A percentile compares a stretch with the other conserved stretches of the same genome.
These are phyloP conservation scores for Spermophilus dauricus DNA, from an alignment of 2,113 vertebrate genomes.

Conservation along the genomic window DNA sequence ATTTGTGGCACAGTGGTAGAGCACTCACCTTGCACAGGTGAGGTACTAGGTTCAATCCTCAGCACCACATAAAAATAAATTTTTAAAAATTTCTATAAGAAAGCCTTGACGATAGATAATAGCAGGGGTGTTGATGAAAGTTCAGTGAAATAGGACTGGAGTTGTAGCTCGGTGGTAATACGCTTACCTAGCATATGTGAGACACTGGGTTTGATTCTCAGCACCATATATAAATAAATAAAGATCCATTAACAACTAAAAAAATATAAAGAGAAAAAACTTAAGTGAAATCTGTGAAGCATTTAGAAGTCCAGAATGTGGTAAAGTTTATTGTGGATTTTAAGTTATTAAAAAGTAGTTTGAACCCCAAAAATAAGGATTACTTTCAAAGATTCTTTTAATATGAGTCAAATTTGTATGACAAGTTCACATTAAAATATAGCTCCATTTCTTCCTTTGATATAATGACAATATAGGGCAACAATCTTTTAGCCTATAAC, in stretches of 20 bases:
- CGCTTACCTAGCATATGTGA: too few species aligned
- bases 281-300: background rate
- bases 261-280: too few species aligned
- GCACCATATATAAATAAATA: too few species aligned
- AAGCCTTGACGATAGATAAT: background rate
- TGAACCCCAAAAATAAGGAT: background rate
- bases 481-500: background rate
- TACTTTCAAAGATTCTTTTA: slow-evolving; percentile 5
- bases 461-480: background rate
- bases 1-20: too few species aligned
- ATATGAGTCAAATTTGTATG: background rate
- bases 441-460: background rate
- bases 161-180: too few species aligned
- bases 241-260: too few species aligned
- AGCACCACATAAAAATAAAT: too few species aligned
- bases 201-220: too few species aligned
- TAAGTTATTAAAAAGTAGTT: background rate
- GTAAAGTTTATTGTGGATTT: slow-evolving; percentile 6
- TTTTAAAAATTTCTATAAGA: background rate
- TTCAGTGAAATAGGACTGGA: background rate
- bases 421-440: background rate
- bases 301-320: background rate
- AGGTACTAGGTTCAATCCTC: too few species aligned
- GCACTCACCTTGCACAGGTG: too few species aligned
- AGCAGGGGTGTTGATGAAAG: background rate